Evolutionary conservation across 2,797 vertebrate species (phyloP).

Genomic region (Lepilemur ruficaudatus): DNA sequence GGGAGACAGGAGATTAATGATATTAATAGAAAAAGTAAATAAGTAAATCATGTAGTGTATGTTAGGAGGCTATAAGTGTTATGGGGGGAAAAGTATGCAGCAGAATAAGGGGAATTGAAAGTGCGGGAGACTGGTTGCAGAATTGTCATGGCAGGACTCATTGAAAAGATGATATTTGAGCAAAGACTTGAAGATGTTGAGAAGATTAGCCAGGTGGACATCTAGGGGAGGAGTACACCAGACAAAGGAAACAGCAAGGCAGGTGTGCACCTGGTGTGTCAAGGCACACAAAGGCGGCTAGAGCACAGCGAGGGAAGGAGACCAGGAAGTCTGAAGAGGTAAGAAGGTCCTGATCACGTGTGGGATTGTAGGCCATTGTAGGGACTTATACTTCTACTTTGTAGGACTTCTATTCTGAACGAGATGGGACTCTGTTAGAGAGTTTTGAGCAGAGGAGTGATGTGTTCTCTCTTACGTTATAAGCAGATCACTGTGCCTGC

Average conservation of each 20-base stretch:
- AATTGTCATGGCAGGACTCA: not conserved
- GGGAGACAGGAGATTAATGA: not conserved
- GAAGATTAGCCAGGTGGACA: not conserved
- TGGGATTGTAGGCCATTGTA: not conserved
- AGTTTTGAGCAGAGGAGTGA: not conserved
- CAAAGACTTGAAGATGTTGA: slow-evolving; percentile 1
- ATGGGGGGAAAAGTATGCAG: not conserved
- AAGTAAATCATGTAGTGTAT: not conserved
- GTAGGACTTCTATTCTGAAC: not conserved
- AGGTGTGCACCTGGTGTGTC: not conserved
- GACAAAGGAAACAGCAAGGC: not conserved
- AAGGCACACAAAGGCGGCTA: not conserved
- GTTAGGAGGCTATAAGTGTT: not conserved
- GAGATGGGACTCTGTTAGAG: not conserved
- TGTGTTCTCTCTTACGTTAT: not conserved
- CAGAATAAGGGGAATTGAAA: not conserved
- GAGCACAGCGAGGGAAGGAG: not conserved
- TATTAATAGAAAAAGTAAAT: not conserved
- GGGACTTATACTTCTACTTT: not conserved
- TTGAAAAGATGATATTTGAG: slow-evolving; percentile 23
- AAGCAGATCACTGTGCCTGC: not conserved
- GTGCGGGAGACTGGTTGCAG: not conserved
- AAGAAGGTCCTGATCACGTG: not conserved
- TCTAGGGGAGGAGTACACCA: not conserved
- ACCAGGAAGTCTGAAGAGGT: not conserved